A percentile compares a stretch with the other conserved stretches of the same genome.
phyloP scores from a whole-genome alignment of 1,140 invertebrate species.

The Diploscapter pachys region DNA sequence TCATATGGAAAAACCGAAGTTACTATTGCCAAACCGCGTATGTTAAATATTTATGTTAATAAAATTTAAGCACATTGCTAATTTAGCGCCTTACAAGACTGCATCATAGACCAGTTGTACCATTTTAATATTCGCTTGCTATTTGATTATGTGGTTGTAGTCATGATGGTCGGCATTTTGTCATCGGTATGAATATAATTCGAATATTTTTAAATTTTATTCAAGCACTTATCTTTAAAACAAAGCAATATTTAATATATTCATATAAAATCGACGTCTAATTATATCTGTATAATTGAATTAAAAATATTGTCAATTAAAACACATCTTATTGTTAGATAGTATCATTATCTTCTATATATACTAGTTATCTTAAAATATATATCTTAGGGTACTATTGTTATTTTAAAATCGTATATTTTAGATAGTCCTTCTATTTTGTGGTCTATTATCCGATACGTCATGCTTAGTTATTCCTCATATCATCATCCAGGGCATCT shows the following conservation, averaged over 20 bases:
- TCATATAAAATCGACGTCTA: constrained; percentile 32
- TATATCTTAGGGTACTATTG: too few species aligned
- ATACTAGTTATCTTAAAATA: too few species aligned
- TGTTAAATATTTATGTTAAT: constrained; percentile 4
- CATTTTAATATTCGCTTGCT: constrained; percentile 55
- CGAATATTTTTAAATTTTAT: too few species aligned
- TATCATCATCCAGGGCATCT: constrained; percentile 47
- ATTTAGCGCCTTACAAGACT: constrained; percentile 39
- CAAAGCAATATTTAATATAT: constrained; percentile 38
- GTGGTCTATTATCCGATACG: constrained; percentile 39
- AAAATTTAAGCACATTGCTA: constrained; percentile 20
- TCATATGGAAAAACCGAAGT: constrained; percentile 43
- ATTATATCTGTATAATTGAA: too few species aligned
- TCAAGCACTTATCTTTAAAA: too few species aligned
- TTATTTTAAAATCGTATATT: constrained; percentile 7
- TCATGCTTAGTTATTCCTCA: constrained; percentile 49
- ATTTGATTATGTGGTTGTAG: constrained; percentile 50
- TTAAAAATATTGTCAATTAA: too few species aligned
- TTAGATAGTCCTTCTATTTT: constrained; percentile 50
- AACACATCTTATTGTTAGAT: too few species aligned
- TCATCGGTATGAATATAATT: constrained; percentile 41
- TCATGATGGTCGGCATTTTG: constrained; percentile 45
- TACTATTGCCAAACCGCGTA: neutral
- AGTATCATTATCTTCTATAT: too few species aligned
- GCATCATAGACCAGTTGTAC: constrained; percentile 48